phyloP scores from a whole-genome alignment of 2,113 vertebrate species.

The Scophthalmus maximus region DNA sequence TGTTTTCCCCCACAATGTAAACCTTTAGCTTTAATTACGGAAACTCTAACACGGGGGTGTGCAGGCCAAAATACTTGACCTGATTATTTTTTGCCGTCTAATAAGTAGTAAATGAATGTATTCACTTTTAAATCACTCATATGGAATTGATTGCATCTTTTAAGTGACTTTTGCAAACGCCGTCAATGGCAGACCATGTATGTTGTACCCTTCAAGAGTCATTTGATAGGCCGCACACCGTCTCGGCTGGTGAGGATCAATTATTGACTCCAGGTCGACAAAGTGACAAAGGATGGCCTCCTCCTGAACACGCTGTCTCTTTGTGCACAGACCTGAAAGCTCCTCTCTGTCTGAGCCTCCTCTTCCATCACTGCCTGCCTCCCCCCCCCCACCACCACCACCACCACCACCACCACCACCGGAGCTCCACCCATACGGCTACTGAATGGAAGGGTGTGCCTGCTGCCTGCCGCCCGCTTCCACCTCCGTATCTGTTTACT shows the following conservation, averaged over 20 bases:
- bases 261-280: conserved; percentile 67
- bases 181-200: too few relatives aligned
- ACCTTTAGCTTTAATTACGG: too few relatives aligned
- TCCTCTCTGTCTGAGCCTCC: conserved; percentile 46
- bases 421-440: conserved; percentile 51
- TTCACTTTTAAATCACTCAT: too few relatives aligned
- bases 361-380: conserved; percentile 32
- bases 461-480: conserved; percentile 42
- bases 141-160: too few relatives aligned
- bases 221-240: conserved; percentile 26
- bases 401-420: background rate
- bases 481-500: conserved; percentile 69
- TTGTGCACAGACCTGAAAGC: conserved; percentile 59
- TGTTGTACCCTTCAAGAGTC: background rate
- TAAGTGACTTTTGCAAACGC: background rate
- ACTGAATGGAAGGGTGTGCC: conserved; percentile 66
- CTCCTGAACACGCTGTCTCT: conserved; percentile 42
- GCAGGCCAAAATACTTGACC: too few relatives aligned
- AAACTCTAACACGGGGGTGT: too few relatives aligned
- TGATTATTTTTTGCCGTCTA: too few relatives aligned
- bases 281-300: conserved; percentile 50
- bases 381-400: background rate
- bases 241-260: conserved; percentile 49
- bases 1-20: too few relatives aligned
- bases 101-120: too few relatives aligned